Base-by-base conservation (phyloP, 2,888 invertebrate genomes). In the Agonopterix alstromeriana region DNA sequence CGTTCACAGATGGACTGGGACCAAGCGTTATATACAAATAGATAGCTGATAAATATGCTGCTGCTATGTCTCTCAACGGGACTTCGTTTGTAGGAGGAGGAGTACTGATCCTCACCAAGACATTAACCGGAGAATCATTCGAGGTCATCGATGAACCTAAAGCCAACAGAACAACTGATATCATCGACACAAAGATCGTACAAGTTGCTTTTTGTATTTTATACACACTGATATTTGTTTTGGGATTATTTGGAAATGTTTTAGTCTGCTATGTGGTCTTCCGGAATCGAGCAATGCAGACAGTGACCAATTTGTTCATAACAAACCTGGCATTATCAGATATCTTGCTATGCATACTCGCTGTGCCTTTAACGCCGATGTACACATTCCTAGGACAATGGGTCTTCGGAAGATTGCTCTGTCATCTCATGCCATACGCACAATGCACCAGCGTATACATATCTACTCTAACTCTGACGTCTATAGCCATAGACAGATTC, bases 261-360 rank as follows among this genome's bases (percentile, higher is more conserved):
- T 83, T 97, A 10, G 97, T 97, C 17, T 95, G 96, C 67, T 96
- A 93, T 73, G 96, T 97, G 2, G 97, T 97, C 1, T 92, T 93
- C 51, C 90, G 94, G 7, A 97, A 96, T 73, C 92, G 92, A 63
- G 92, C 94, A 42, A 97, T 97, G 97, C 97, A 96, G 80, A 96
- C 96, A 0, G 97, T 97, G 46, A 97, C 97, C 10, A 97, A 97
- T 73, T 91, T 96, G 47, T 97, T 97, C 82, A 97, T 97, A 69
- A 94, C 95, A 9, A 97, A 97, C 70, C 83, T 97, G 61, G 97
- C 97, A 0, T 80, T 97, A 44, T 95, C 96, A 35, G 97, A 97
- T 76, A 94, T 97, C 55, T 82, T 97, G 42, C 90, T 97, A 58
- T 96, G 96, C 70, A 83, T 94, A 14, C 91, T 97, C 49, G 95